Evolutionary conservation across 2,797 vertebrate species (phyloP).

Genomic region (Pseudochirops cupreus): DNA sequence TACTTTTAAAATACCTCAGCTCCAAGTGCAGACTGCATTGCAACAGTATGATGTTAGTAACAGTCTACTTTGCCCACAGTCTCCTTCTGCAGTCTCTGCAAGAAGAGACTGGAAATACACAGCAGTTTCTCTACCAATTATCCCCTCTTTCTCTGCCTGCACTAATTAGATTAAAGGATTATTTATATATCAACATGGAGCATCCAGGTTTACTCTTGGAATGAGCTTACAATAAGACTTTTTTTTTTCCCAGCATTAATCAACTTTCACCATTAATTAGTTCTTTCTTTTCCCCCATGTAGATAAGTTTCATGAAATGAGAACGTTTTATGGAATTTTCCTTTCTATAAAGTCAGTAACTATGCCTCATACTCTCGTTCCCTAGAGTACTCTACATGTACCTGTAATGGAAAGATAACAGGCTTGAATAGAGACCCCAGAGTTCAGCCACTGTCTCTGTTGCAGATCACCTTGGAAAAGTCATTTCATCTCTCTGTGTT

Average conservation of each 20-base stretch:
- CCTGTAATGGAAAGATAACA: background rate
- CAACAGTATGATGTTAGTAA: conserved; percentile 31
- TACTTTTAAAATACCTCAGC: conserved; percentile 64
- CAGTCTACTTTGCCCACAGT: conserved; percentile 37
- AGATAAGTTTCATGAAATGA: background rate
- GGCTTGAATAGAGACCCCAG: background rate
- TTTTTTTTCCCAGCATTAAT: conserved; percentile 24
- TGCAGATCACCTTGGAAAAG: background rate
- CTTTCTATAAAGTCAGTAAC: background rate
- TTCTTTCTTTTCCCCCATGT: background rate
- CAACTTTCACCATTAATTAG: conserved; percentile 42
- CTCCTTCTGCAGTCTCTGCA: conserved; percentile 56
- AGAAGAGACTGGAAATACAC: conserved; percentile 50
- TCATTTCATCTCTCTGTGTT: background rate
- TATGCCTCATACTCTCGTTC: background rate
- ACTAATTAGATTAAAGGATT: conserved; percentile 51
- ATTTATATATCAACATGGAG: conserved; percentile 44
- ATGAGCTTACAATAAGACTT: conserved; percentile 1
- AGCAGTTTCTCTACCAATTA: conserved; percentile 11
- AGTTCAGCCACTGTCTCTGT: background rate
- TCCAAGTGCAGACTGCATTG: conserved; percentile 68
- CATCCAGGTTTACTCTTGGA: conserved; percentile 39
- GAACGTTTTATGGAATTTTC: background rate
- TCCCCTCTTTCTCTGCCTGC: conserved; percentile 19
- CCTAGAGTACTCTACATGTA: background rate